Percentiles rank a stretch among this genome's conserved stretches.
These are phyloP conservation scores for Ditylenchus dipsaci DNA, from an alignment of 1,140 invertebrate species.

Conservation along the genomic window DNA sequence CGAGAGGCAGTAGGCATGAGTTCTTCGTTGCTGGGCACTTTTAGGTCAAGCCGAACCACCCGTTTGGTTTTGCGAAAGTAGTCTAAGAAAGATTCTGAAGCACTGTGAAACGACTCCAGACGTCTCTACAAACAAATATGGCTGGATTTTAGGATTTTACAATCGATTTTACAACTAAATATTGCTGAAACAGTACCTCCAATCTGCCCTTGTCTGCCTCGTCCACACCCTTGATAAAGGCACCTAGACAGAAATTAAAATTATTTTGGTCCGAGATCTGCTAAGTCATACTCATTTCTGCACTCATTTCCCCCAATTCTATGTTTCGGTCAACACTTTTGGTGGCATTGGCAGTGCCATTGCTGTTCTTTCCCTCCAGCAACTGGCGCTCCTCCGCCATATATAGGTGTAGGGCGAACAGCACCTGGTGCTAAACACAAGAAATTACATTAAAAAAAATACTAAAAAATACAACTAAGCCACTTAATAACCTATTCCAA, in stretches of 20 bases:
- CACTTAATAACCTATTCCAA: too few species aligned
- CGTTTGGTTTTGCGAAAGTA: constrained; percentile 50
- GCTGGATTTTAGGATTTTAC: constrained; percentile 2
- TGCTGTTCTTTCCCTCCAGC: constrained; percentile 25
- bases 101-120: constrained; percentile 40
- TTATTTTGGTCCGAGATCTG: background rate
- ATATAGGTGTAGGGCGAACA: constrained; percentile 46
- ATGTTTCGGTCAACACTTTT: constrained; percentile 15
- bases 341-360: constrained; percentile 5
- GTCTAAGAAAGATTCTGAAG: constrained; percentile 43
- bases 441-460: constrained; percentile 4
- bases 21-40: constrained; percentile 39
- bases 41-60: constrained; percentile 42
- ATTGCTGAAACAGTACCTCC: constrained; percentile 36
- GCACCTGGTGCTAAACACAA: constrained; percentile 42
- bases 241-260: constrained; percentile 9
- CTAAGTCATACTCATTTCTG: constrained; percentile 35
- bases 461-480: background rate
- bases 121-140: constrained; percentile 33
- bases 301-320: constrained; percentile 31
- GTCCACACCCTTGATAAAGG: constrained; percentile 46
- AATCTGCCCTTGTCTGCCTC: constrained; percentile 52
- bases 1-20: constrained; percentile 41
- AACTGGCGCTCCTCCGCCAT: constrained; percentile 39
- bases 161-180: too few species aligned